These are phyloP conservation scores for Apamea anceps DNA, from an alignment of 2,888 invertebrate species.

Conservation along the genomic window DNA sequence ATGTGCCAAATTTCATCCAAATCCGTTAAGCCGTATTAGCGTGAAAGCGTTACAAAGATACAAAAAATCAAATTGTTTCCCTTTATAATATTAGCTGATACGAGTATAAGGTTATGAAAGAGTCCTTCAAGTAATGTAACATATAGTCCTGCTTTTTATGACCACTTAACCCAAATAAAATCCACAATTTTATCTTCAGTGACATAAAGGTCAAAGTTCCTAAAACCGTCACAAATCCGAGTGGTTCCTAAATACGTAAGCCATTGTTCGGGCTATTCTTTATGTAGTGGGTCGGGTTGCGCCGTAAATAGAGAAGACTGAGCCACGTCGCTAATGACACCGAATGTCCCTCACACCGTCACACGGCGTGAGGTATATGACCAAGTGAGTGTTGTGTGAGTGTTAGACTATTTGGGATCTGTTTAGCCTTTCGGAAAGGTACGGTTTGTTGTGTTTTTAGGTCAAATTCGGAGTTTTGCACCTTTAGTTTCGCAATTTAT, in stretches of 20 bases:
- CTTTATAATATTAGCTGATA: not conserved
- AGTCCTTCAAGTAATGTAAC: conserved; percentile 19
- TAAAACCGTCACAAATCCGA: conserved; percentile 49
- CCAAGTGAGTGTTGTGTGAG: conserved; percentile 30
- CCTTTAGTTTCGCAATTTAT: not conserved
- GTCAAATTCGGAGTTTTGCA: conserved; percentile 3
- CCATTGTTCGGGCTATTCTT: conserved; percentile 70
- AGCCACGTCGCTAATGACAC: conserved; percentile 71
- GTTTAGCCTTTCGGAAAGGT: conserved; percentile 23
- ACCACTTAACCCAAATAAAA: conserved; percentile 40
- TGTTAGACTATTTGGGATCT: conserved; percentile 29
- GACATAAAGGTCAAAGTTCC: conserved; percentile 40
- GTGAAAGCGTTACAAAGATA: not conserved
- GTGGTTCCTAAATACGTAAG: conserved; percentile 58
- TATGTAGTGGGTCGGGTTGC: conserved; percentile 64
- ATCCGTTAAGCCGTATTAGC: not conserved
- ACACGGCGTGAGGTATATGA: conserved; percentile 38
- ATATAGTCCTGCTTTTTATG: conserved; percentile 39
- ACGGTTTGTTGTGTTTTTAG: conserved; percentile 17
- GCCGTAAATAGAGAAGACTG: conserved; percentile 67
- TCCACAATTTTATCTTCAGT: conserved; percentile 47
- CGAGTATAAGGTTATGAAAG: not conserved
- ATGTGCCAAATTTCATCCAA: not conserved
- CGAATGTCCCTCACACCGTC: conserved; percentile 66
- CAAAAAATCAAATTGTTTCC: not conserved